Base-by-base conservation (phyloP, 2,888 invertebrate species). In the Oscheius sp. region DNA sequence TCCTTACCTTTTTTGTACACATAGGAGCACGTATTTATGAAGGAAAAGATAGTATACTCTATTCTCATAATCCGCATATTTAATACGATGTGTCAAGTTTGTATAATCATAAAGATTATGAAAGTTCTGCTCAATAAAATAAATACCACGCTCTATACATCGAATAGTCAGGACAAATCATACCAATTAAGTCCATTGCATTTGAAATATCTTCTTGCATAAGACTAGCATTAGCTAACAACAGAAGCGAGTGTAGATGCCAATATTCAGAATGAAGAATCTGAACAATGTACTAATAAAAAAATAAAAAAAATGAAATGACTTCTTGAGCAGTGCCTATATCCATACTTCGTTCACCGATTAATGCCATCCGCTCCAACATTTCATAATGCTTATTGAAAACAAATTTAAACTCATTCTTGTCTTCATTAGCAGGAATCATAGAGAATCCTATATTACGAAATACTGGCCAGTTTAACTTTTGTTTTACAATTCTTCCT, bases 11-110 rank as follows among this genome's bases (percentile, higher is more conserved):
- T 75, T 77, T 2, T 72, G 33, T 0, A 92, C 92, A 65, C 93
- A 90, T 85, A 91, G 92, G 67, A 90, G 89, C 71, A 93, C 88
- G 86, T 93, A 93, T n/a, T 78, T 92, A 86, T 93, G 93, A 26
- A 94, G 87, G 0, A 92, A 91, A 67, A 94, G 90, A 85, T 91
- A 94, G 73, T 94, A 89, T 3, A 92, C 90, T 75, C 92, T 90
- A 88, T 94, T 94, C 87, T 93, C 93, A 86, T 92, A 92, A 74
- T 90, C 90, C 63, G 90, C 89, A 84, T 93, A 94, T 85, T 92
- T 92, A 47, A 94, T 86, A 14, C 81, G 76, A 67, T 80, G 77
- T 5, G 72, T 59, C 72, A 74, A 74, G n/a, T 72, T 62, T 92
- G 89, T 85, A 91, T 93, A 87, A 85, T 92, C 92, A 85, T 94